Conservation (phyloP, 2,113 vertebrate species). For the Herpailurus yagouaroundi region DNA sequence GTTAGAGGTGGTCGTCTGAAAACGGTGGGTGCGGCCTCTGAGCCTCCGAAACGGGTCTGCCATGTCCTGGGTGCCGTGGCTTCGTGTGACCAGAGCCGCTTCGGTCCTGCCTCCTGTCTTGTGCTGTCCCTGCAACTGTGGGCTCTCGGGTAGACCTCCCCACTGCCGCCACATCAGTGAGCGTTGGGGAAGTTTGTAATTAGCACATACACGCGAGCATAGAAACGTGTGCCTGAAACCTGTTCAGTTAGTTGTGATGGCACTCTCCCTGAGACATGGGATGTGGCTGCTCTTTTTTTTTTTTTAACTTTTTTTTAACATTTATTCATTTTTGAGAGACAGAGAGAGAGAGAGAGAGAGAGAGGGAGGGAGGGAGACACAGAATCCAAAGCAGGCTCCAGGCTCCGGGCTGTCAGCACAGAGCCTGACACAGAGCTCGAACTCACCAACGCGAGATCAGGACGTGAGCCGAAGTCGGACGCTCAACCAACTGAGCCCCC, state of each 20-base stretch:
- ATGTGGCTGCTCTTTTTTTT: background rate
- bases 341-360: too few relatives aligned
- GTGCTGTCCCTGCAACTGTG: background rate
- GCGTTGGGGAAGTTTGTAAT: background rate
- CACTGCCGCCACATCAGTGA: accelerated
- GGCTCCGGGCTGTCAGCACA: too few relatives aligned
- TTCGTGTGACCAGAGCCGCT: background rate
- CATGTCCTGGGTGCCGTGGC: accelerated
- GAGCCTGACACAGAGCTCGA: too few relatives aligned
- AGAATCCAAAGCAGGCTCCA: too few relatives aligned
- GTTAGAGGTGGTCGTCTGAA: background rate
- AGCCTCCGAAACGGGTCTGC: background rate
- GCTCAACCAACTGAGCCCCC: too few relatives aligned
- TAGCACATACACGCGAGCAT: accelerated
- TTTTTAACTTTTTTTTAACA: too few relatives aligned
- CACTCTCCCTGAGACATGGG: background rate
- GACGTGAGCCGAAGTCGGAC: too few relatives aligned
- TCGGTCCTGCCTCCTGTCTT: accelerated
- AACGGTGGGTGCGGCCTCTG: background rate
- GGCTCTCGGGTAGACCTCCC: background rate
- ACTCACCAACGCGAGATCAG: too few relatives aligned
- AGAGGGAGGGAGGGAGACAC: too few relatives aligned
- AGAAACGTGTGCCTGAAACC: background rate
- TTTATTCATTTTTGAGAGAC: too few relatives aligned
- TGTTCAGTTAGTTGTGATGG: background rate